phyloP scores from a whole-genome alignment of 2,797 vertebrate species.

The Hoplostethus atlanticus region DNA sequence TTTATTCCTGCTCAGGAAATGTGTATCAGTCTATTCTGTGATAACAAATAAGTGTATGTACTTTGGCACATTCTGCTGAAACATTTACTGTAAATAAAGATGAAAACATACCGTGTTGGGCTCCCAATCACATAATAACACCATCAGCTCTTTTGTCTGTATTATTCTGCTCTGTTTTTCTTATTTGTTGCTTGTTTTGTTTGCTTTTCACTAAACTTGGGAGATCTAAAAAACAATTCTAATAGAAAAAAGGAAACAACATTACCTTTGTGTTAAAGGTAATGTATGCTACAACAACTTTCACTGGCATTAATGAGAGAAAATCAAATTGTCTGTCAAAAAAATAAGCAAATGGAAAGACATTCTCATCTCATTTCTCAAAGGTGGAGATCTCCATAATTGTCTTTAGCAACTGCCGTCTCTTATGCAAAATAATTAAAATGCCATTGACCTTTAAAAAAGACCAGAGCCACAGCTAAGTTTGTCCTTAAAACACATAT shows the following conservation, averaged over 20 bases:
- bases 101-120: slow-evolving; percentile 8
- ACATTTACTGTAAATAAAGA: not conserved
- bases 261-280: not conserved
- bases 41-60: slow-evolving; percentile 28
- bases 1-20: slow-evolving; percentile 8
- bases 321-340: slow-evolving; percentile 29
- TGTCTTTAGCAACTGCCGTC: not conserved
- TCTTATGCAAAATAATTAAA: slow-evolving; percentile 40
- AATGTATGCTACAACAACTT: slow-evolving; percentile 4
- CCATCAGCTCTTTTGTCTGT: not conserved
- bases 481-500: not conserved
- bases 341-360: slow-evolving; percentile 32
- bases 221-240: slow-evolving; percentile 8
- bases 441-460: slow-evolving; percentile 42
- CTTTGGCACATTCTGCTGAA: slow-evolving; percentile 3
- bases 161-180: not conserved
- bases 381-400: slow-evolving; percentile 30
- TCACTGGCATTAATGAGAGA: slow-evolving; percentile 35
- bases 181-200: slow-evolving; percentile 5
- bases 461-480: slow-evolving; percentile 20
- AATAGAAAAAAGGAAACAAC: not conserved
- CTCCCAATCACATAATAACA: not conserved
- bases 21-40: slow-evolving; percentile 23
- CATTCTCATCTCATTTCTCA: slow-evolving; percentile 34
- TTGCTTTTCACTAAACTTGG: slow-evolving; percentile 3